phyloP scores from a whole-genome alignment of 2,888 invertebrate species.

The Hoplodrina blanda region DNA sequence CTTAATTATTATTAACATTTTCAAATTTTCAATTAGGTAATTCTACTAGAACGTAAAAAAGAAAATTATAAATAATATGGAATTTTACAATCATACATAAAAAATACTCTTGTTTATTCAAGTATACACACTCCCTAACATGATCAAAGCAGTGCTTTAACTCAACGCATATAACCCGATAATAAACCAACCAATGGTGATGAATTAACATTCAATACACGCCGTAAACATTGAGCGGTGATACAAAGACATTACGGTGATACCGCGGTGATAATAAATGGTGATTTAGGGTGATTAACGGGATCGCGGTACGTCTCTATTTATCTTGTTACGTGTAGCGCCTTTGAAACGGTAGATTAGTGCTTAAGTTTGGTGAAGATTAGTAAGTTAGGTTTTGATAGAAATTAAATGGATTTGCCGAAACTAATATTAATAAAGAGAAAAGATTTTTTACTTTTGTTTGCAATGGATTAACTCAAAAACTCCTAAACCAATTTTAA shows the following conservation, averaged over 20 bases:
- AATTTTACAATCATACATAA: too few relatives aligned
- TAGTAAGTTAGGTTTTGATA: background rate
- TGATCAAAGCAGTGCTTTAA: slow-evolving; percentile 13
- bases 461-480: too few relatives aligned
- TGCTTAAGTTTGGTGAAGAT: slow-evolving; percentile 10
- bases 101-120: background rate
- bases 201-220: slow-evolving; percentile 58
- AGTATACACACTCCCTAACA: slow-evolving; percentile 23
- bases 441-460: too few relatives aligned
- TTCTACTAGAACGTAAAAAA: too few relatives aligned
- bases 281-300: slow-evolving; percentile 35
- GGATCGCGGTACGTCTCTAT: slow-evolving; percentile 2
- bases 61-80: too few relatives aligned
- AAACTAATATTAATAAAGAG: background rate
- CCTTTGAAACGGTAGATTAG: slow-evolving; percentile 15
- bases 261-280: slow-evolving; percentile 38
- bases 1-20: too few relatives aligned
- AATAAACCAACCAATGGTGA: slow-evolving; percentile 37
- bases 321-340: slow-evolving; percentile 23
- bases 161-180: slow-evolving; percentile 28
- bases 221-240: slow-evolving; percentile 50
- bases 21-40: too few relatives aligned
- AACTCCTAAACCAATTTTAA: too few relatives aligned
- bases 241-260: slow-evolving; percentile 52
- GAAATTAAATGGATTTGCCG: background rate